These are phyloP conservation scores for Rostratula benghalensis DNA, from an alignment of 2,113 vertebrate species.

Conservation along the genomic window DNA sequence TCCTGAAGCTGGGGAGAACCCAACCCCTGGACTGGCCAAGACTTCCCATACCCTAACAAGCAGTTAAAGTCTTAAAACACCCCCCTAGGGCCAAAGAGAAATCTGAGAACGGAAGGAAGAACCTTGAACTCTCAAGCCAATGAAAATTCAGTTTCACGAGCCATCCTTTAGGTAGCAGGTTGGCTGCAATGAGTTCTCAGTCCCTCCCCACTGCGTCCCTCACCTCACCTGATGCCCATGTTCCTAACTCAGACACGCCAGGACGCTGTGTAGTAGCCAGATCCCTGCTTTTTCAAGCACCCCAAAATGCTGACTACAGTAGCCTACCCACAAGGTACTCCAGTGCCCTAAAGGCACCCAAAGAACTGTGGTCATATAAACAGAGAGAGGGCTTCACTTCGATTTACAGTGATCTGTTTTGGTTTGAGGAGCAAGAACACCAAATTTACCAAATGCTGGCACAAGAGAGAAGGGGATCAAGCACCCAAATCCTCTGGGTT, in stretches of 20 bases:
- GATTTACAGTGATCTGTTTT: neutral
- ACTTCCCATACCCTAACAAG: accelerated
- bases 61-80: neutral
- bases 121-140: neutral
- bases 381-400: neutral
- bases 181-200: neutral
- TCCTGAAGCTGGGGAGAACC: neutral
- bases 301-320: neutral
- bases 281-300: neutral
- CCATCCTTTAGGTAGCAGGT: neutral
- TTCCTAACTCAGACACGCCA: neutral
- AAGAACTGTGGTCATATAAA: no score
- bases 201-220: neutral
- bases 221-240: neutral
- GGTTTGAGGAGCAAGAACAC: neutral
- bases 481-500: neutral
- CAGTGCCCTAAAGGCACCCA: accelerated
- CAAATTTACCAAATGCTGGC: neutral
- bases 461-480: neutral
- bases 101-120: neutral
- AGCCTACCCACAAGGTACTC: neutral
- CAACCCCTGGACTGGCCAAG: no score
- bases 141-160: neutral
- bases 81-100: neutral
- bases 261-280: neutral